These are phyloP conservation scores for Lamprologus sp. DNA, from an alignment of 2,113 vertebrate genomes.

Conservation along the genomic window DNA sequence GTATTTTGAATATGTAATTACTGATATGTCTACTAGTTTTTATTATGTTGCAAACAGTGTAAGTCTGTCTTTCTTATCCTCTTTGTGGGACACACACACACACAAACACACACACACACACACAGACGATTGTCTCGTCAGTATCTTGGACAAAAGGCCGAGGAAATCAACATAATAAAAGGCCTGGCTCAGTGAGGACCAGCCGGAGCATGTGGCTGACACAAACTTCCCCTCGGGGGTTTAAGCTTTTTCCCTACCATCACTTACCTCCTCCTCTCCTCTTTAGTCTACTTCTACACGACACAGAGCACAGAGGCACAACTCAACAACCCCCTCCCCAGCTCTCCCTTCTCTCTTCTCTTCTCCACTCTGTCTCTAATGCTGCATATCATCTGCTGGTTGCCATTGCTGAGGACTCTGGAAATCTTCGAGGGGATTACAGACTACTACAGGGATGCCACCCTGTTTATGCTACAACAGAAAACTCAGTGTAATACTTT, in stretches of 20 bases:
- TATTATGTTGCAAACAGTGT: neutral
- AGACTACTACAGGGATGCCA: neutral
- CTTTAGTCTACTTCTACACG: neutral
- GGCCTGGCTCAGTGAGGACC: conserved; percentile 51
- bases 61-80: neutral
- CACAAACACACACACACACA: neutral
- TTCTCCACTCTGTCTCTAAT: neutral
- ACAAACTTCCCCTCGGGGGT: conserved; percentile 25
- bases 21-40: neutral
- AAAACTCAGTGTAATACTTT: neutral
- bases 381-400: neutral
- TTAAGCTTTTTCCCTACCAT: conserved; percentile 16
- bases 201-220: conserved; percentile 55
- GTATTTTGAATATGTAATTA: neutral
- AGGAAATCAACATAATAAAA: conserved; percentile 83
- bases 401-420: neutral
- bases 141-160: conserved; percentile 49
- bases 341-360: neutral
- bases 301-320: conserved; percentile 8
- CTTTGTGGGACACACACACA: neutral
- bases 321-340: neutral
- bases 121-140: neutral
- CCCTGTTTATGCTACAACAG: neutral
- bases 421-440: conserved; percentile 6
- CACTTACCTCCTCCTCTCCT: conserved; percentile 4